A percentile compares a stretch with the other conserved stretches of the same genome.
Evolutionary conservation across 2,888 invertebrate genomes (phyloP).

Genomic region (Lochmaea capreae): DNA sequence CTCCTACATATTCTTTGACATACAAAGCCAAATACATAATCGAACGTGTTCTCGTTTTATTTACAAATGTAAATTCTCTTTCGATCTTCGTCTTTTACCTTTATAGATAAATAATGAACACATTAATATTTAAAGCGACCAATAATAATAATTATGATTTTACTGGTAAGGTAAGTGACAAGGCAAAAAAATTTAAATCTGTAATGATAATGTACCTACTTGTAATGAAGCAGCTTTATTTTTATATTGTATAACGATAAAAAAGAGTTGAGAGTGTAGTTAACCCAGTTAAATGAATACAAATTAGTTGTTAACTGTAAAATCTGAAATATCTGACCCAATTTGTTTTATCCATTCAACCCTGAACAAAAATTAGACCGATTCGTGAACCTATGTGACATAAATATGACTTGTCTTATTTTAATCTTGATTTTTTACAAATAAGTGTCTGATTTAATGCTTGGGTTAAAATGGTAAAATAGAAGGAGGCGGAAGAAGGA

Average conservation of each 20-base stretch:
- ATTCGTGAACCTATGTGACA: background rate
- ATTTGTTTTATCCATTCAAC: slow-evolving; percentile 40
- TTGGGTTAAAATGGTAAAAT: too few species aligned
- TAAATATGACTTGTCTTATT: background rate
- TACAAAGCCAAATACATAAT: background rate
- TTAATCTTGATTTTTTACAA: too few species aligned
- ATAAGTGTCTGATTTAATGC: too few species aligned
- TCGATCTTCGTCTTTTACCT: background rate
- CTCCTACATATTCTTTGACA: background rate
- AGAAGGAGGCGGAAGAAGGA: too few species aligned
- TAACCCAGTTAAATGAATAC: slow-evolving; percentile 21
- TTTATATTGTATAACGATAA: slow-evolving; percentile 28
- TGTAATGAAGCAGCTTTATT: slow-evolving; percentile 33
- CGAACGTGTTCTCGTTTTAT: background rate
- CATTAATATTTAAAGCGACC: background rate
- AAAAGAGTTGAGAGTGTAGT: slow-evolving; percentile 16
- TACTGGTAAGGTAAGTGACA: background rate
- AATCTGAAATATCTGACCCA: slow-evolving; percentile 31
- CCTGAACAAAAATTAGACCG: slow-evolving; percentile 32
- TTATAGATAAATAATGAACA: background rate
- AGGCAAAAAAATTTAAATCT: background rate
- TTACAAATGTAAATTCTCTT: background rate
- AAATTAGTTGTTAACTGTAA: slow-evolving; percentile 19
- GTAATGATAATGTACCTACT: slow-evolving; percentile 3
- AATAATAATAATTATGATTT: background rate